phyloP scores from a whole-genome alignment of 2,113 vertebrate species.

The Crotalus viridis region DNA sequence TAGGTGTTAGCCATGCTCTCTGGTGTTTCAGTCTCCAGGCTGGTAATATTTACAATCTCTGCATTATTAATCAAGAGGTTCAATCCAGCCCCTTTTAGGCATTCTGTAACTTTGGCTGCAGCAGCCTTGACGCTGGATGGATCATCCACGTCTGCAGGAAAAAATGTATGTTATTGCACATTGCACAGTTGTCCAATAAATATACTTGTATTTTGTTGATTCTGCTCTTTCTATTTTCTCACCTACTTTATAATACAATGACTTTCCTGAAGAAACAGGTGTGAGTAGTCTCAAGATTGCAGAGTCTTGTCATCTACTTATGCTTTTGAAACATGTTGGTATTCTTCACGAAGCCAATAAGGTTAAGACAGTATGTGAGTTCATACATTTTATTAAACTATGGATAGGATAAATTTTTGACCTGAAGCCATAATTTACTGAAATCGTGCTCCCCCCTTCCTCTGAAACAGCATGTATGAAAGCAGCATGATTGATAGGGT shows the following conservation, averaged over 20 bases:
- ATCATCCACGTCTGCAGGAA: slow-evolving; percentile 45
- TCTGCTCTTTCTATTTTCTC: background rate
- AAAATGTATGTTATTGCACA: background rate
- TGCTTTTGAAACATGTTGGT: background rate
- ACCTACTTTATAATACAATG: background rate
- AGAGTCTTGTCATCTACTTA: background rate
- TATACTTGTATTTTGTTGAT: background rate
- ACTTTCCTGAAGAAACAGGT: background rate
- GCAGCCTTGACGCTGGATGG: slow-evolving; percentile 29
- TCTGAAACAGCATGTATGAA: background rate
- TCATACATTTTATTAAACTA: background rate
- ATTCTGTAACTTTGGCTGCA: slow-evolving; percentile 25
- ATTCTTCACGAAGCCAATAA: background rate
- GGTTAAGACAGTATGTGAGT: background rate
- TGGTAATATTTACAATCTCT: background rate
- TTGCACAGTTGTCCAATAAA: background rate
- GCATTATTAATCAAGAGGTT: slow-evolving; percentile 67
- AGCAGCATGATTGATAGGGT: background rate
- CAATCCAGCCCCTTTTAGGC: slow-evolving; percentile 49
- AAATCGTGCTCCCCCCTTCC: background rate
- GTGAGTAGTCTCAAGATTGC: background rate
- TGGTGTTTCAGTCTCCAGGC: background rate
- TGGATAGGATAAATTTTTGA: background rate
- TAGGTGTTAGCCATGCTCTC: slow-evolving; percentile 45
- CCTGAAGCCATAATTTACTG: background rate